These are phyloP conservation scores for Rhingia campestris DNA, from an alignment of 2,888 invertebrate genomes.

Conservation along the genomic window DNA sequence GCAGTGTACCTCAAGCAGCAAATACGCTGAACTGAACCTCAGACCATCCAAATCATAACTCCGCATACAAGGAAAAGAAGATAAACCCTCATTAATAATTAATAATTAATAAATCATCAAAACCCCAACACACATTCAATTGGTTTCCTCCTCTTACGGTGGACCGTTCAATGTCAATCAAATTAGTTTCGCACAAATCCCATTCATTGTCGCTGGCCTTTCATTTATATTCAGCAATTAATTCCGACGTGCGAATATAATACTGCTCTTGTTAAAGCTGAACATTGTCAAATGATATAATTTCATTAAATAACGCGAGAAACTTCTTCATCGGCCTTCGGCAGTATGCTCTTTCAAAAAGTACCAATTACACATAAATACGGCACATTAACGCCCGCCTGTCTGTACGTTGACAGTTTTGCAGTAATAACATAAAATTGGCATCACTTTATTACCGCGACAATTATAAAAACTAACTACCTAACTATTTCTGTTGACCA, in stretches of 20 bases:
- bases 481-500: conserved; percentile 33
- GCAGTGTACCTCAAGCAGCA: too few relatives aligned
- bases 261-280: conserved; percentile 16
- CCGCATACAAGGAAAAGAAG: too few relatives aligned
- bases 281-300: conserved; percentile 24
- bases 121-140: conserved; percentile 11
- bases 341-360: conserved; percentile 16
- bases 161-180: conserved; percentile 35
- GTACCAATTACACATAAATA: conserved; percentile 25
- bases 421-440: conserved; percentile 20
- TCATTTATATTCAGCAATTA: conserved; percentile 29
- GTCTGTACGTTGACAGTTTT: conserved; percentile 15
- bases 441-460: conserved; percentile 32
- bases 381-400: conserved; percentile 10
- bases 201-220: conserved; percentile 2
- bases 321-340: neutral
- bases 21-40: too few relatives aligned
- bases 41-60: too few relatives aligned
- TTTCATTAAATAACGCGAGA: conserved; percentile 23
- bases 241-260: conserved; percentile 23
- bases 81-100: too few relatives aligned
- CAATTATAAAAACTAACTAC: conserved; percentile 23
- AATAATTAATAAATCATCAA: neutral
- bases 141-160: conserved; percentile 19
- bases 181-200: conserved; percentile 38